Evolutionary conservation across 1,140 invertebrate genomes (phyloP), one percentile per base, ranked within the genome.

Genomic region (Brachionus plicatilis): DNA sequence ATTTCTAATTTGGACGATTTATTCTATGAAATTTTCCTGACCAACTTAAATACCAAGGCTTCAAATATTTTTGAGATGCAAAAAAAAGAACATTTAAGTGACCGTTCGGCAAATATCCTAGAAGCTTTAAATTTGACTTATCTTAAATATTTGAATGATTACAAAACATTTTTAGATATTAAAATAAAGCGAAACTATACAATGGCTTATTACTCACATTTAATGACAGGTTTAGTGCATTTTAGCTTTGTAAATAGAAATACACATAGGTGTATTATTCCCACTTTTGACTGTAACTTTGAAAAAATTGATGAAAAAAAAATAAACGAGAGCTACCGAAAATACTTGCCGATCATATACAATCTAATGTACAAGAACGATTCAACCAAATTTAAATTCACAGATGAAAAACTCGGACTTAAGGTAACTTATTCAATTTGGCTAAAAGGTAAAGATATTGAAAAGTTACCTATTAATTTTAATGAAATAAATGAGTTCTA

Each of bases 201-300:
- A 60, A 82, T 82, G 79, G 37, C 53, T 1, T 82, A 65, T 33
- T 82, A 82, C 27, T 60, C 24, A 14, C 14, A 82, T 65, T 45
- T 82, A 20, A 11, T 82, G n/a, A 29, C 24, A 11, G 79, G 79
- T 68, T 47, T 82, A 29, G 53, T 82, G 9, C 79, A 82, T 47
- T 82, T 82, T 37, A 82, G 79, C 33, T 68, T 82, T 37, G 33
- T 82, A 17, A 65, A 82, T 37, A 27, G 79, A 33, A 43, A 82
- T 20, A 27, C 20, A 12, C 56, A 65, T 45, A 82, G 20, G 8
- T 60, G 53, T 68, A 65, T 65, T 12, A 68, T 82, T 14, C 79
- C 79, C 2, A 20, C 20, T 24, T 45, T 68, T 6, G 79, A 82
- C 20, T 60, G 9, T 27, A 20, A 11, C 14, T 29, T n/a, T 14